These are phyloP conservation scores for Silurus aristotelis DNA, from an alignment of 2,797 vertebrate species.

Conservation along the genomic window DNA sequence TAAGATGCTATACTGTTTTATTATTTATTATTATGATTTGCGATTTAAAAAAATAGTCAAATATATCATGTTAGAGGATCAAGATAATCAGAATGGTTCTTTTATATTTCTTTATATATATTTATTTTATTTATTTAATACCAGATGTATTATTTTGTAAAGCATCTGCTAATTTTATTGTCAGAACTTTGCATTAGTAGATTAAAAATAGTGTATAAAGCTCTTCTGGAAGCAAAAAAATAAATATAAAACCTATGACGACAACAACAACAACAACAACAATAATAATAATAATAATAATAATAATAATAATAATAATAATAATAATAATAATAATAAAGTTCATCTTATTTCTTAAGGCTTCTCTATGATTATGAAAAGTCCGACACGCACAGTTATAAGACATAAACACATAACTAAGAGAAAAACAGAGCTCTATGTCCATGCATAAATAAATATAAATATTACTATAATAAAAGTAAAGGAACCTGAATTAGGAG, in stretches of 20 bases:
- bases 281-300: background rate
- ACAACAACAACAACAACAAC: background rate
- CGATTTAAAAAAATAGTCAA: background rate
- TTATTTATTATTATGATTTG: background rate
- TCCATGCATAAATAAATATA: background rate
- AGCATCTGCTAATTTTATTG: no score
- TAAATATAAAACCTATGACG: background rate
- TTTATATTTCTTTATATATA: no score
- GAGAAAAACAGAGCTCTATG: background rate
- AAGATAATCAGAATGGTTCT: background rate
- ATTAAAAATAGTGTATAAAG: background rate
- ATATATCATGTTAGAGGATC: background rate
- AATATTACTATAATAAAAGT: background rate
- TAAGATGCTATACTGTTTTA: background rate
- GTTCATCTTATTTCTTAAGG: background rate
- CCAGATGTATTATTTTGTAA: background rate
- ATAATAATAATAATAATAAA: background rate
- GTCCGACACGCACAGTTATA: background rate
- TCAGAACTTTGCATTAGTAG: background rate
- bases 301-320: no score
- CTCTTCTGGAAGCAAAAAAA: background rate
- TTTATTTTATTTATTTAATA: background rate
- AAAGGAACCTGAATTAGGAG: background rate
- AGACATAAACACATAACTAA: background rate
- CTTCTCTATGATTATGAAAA: background rate